phyloP scores from a whole-genome alignment of 2,797 vertebrate species.

The Falco concolor region DNA sequence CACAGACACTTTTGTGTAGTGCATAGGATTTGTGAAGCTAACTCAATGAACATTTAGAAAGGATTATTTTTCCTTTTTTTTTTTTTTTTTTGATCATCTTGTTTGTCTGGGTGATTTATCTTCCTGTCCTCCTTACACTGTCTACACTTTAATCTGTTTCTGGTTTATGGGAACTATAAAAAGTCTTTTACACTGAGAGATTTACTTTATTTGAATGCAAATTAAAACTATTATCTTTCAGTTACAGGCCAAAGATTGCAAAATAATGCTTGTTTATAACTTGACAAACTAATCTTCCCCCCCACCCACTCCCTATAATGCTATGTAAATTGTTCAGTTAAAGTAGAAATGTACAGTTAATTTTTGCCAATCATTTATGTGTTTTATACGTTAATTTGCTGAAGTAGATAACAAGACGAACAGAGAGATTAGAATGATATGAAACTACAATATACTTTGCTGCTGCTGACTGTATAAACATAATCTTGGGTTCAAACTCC shows the following conservation, averaged over 20 bases:
- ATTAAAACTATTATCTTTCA: constrained; percentile 73
- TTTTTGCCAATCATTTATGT: constrained; percentile 46
- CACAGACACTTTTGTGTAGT: neutral
- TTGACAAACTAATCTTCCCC: constrained; percentile 23
- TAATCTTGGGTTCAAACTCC: neutral
- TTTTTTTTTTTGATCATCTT: neutral
- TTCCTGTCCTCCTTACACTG: constrained; percentile 30
- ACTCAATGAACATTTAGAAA: neutral
- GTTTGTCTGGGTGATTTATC: constrained; percentile 68
- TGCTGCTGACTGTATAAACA: neutral
- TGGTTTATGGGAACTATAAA: constrained; percentile 72
- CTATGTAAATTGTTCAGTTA: constrained; percentile 47
- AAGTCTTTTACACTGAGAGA: constrained; percentile 66
- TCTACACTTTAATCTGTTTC: constrained; percentile 68
- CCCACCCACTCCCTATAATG: neutral
- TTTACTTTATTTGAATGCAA: constrained; percentile 75
- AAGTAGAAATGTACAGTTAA: constrained; percentile 44
- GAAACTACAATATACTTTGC: neutral
- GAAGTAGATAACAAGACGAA: neutral
- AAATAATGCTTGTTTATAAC: constrained; percentile 59
- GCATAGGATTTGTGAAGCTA: constrained; percentile 2
- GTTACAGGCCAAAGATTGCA: constrained; percentile 74
- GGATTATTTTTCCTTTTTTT: neutral
- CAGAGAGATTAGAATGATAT: neutral
- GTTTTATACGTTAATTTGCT: constrained; percentile 21